Evolutionary conservation across 2,797 vertebrate genomes (phyloP), one percentile per base, ranked within the genome.

Genomic region (Steatocranus sp.): DNA sequence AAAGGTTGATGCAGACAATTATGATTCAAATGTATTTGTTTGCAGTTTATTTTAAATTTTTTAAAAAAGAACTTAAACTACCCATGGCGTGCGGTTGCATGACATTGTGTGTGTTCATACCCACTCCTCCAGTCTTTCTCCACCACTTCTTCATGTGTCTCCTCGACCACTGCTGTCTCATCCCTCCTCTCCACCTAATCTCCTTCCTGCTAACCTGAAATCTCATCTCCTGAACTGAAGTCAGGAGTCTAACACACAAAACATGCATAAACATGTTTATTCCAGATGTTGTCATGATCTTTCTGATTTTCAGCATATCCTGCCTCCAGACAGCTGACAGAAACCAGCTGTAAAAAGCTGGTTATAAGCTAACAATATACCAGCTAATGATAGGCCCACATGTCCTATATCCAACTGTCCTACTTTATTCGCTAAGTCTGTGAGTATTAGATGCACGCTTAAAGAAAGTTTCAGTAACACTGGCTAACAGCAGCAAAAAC

Each of bases 281-380:
- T 63, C 18, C 32, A 20, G 18, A 36, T n/a, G 18, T 36, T 36
- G 11, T 36, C 56, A 8, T 3, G 0, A 12, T 61, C 34, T 11
- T 34, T 3, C 30, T 34, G 10, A 61, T 61, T 61, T 34, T 34
- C 30, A 61, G 30, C 30, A n/a, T 10, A 61, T 61, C 30, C 30
- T 1, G 0, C 34, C 56, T 34, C 18, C 30, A n/a, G 30, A 34
- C 56, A n/a, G 56, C 56, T n/a, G 30, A 34, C 30, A 34, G 17
- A 34, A 61, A 61, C 17, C 1, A 1, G 56, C 30, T 34, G 23
- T 58, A 11, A 58, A 58, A 32, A 58, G 17, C 17, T 58, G 56
- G 4, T n/a, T 58, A n/a, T 58, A 58, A 34, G 56, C 27, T 32
- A 32, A 18, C 27, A 58, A 6, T 58, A 58, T 32, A 32, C 17